phyloP scores from a whole-genome alignment of 1,140 invertebrate species.

The Saccostrea glomerata region DNA sequence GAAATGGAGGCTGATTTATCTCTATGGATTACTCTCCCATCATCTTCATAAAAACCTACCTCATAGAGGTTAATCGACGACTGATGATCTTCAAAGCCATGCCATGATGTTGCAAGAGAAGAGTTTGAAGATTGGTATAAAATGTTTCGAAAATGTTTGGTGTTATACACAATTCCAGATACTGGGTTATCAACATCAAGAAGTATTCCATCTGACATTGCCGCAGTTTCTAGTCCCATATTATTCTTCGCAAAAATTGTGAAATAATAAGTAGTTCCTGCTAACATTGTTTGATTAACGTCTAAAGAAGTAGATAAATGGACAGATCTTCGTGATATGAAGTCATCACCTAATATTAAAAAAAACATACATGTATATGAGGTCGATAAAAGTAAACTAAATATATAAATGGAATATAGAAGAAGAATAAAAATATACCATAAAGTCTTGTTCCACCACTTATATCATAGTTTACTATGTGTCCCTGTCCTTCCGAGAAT shows the following conservation, averaged over 20 bases:
- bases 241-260: constrained; percentile 51
- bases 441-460: constrained; percentile 24
- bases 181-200: constrained; percentile 56
- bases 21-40: not conserved
- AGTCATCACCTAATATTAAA: constrained; percentile 7
- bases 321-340: not conserved
- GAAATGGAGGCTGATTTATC: not conserved
- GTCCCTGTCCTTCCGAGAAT: constrained; percentile 1
- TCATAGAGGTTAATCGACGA: constrained; percentile 52
- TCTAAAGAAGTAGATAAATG: constrained; percentile 42
- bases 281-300: constrained; percentile 51
- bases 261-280: constrained; percentile 47
- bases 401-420: too few species aligned
- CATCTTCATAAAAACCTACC: not conserved
- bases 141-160: constrained; percentile 43
- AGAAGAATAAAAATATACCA: constrained; percentile 18
- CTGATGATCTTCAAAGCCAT: constrained; percentile 64
- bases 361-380: not conserved
- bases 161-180: constrained; percentile 59
- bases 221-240: constrained; percentile 28
- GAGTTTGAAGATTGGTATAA: constrained; percentile 40
- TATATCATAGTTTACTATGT: constrained; percentile 7
- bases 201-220: constrained; percentile 59
- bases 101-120: constrained; percentile 56
- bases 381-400: too few species aligned